Base-by-base conservation (phyloP, 2,113 vertebrate species). In the Phalacrocorax brasilianus region DNA sequence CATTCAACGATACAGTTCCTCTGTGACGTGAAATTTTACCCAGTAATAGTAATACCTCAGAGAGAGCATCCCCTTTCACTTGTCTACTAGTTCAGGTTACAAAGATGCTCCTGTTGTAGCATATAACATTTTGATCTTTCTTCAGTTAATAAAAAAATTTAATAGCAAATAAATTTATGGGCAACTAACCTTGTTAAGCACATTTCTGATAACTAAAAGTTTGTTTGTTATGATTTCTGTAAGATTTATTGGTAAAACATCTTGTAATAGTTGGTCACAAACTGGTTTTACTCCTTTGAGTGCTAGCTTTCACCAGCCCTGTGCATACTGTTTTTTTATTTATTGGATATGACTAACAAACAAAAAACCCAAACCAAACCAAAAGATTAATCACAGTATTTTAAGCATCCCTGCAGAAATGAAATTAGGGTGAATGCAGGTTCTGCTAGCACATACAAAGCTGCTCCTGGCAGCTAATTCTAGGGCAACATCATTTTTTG, bases 11-110 rank as follows among this genome's bases (percentile, higher is more conserved):
- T 63, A 68, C n/a, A 93, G 50, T 26, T 95, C 85, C 85, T 93
- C 77, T 90, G 91, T 71, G 53, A 95, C 90, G 84, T 98, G 97
- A 98, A 98, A 98, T 97, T 94, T 96, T 91, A 98, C 85, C 96
- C 97, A 95, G 91, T 80, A 76, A 55, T 3, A 95, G 82, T 47
- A 93, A 91, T n/a, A 89, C 30, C 40, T 92, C 89, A 87, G 75
- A 72, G 20, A 85, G 80, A 65, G 30, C 86, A 71, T 77, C 52
- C 27, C 76, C 85, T 50, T 96, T 95, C 95, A 88, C 67, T 92
- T 95, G 49, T 71, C 92, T 88, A 11, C 78, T 28, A 88, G 95
- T 77, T 98, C 95, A 93, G 47, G 79, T 98, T 97, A 98, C 97
- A 96, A 49, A 91, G 75, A 88, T 28, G 77, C 82, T 88, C 71